Evolutionary conservation across 2,113 vertebrate species (phyloP), one percentile per base, ranked within the genome.

Genomic region (Ptilonorhynchus violaceus): DNA sequence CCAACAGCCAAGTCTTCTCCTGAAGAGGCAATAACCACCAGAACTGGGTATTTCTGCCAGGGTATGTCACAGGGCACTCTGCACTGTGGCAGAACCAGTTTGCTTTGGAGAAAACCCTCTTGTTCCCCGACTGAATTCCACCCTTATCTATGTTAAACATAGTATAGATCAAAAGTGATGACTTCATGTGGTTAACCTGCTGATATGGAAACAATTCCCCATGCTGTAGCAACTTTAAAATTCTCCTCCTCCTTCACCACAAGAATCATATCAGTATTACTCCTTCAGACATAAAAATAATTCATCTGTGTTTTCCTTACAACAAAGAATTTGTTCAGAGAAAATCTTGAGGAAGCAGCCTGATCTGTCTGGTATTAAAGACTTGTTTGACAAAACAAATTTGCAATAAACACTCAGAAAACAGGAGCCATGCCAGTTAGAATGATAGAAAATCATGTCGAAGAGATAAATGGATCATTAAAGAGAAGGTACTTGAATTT

Each of bases 371-470:
- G 55, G 59, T 95, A 91, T 90, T 89, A 97, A 95, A 93, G 78
- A 39, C 91, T 91, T 97, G 89, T 95, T 93, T 97, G 88, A 97
- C 93, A 97, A 96, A 97, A 97, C 88, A 96, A 95, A 97, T 91
- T 94, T 85, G 89, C 92, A 96, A 96, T 92, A 88, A 96, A 95
- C 85, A 83, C 41, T 90, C 30, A 81, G 92, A 72, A 96, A 96
- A 96, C 70, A 96, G 91, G 56, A 97, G 77, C 39, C 49, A 94
- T 83, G 73, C 80, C 91, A 87, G 89, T 84, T 94, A 80, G 89
- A 97, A 97, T 69, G 85, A 93, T 87, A 97, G 82, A 96, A 98
- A 97, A 85, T 95, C 95, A 95, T 96, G 80, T 88, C 15, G 11
- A 86, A 95, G 93, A 95, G 83, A 88, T 96, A 95, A 97, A 95